phyloP scores from a whole-genome alignment of 2,113 vertebrate species.

The Cisticola juncidis region DNA sequence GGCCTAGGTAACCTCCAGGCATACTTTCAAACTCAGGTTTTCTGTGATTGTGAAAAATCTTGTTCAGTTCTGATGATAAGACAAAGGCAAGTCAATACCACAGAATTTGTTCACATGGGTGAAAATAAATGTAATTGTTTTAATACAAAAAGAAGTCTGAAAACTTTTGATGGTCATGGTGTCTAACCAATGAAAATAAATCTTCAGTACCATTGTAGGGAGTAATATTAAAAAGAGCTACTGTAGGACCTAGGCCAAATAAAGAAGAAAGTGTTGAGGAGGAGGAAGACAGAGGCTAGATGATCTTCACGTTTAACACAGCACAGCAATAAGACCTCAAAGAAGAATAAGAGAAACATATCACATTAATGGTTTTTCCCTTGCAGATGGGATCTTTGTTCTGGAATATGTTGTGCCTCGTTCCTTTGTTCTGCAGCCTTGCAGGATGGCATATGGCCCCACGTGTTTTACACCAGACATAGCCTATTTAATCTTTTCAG shows the following conservation, averaged over 20 bases:
- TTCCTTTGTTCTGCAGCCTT: constrained; percentile 3
- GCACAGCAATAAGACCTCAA: neutral
- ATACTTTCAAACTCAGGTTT: neutral
- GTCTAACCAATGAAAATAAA: neutral
- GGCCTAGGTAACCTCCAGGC: neutral
- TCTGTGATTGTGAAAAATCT: neutral
- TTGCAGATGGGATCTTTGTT: constrained; percentile 5
- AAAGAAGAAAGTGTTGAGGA: neutral
- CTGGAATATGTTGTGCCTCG: neutral
- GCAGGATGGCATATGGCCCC: constrained; percentile 27
- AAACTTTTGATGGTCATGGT: rapidly evolving
- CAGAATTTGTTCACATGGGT: neutral
- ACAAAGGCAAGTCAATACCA: neutral
- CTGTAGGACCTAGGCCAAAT: neutral
- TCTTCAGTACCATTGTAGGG: rapidly evolving
- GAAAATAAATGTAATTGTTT: neutral
- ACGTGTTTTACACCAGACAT: constrained; percentile 31
- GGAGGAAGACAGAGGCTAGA: neutral
- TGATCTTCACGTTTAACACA: neutral
- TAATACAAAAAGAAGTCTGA: neutral
- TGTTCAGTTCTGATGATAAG: neutral
- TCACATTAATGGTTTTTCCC: neutral
- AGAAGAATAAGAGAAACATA: neutral
- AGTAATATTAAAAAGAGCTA: neutral
- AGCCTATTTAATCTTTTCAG: constrained; percentile 69